A percentile compares a stretch with the other conserved stretches of the same genome.
These are phyloP conservation scores for Cirrhinus mrigala DNA, from an alignment of 2,797 vertebrate genomes.

Conservation along the genomic window DNA sequence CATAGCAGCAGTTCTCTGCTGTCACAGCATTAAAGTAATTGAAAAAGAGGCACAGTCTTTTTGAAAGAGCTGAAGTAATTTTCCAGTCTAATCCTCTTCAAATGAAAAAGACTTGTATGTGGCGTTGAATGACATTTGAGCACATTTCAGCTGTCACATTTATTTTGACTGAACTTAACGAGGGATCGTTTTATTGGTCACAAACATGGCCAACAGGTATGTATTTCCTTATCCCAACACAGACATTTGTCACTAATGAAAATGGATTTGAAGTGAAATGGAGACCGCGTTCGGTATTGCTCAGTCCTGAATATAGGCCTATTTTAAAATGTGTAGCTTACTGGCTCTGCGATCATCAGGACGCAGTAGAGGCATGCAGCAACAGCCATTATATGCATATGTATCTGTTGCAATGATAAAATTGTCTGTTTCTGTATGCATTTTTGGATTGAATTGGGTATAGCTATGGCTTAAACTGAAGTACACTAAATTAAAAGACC, in stretches of 20 bases:
- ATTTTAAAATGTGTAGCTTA: not conserved
- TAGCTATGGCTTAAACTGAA: not conserved
- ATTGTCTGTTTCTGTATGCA: not conserved
- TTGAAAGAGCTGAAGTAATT: conserved; percentile 25
- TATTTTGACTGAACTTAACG: conserved; percentile 13
- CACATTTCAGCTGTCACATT: conserved; percentile 30
- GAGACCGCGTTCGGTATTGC: not conserved
- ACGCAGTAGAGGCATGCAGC: not conserved
- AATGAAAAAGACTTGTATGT: conserved; percentile 9
- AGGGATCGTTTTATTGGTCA: conserved; percentile 26
- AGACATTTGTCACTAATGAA: conserved; percentile 18
- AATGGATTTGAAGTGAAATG: conserved; percentile 20
- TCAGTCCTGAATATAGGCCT: not conserved
- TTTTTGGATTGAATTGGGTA: not conserved
- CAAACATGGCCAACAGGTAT: conserved; percentile 24
- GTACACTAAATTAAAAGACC: not conserved
- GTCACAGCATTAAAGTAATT: conserved; percentile 36
- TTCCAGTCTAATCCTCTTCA: conserved; percentile 41
- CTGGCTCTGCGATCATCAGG: too few species aligned
- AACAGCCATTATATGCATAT: not conserved
- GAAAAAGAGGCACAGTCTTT: conserved; percentile 26
- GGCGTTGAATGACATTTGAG: conserved; percentile 13
- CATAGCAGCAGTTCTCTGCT: conserved; percentile 32
- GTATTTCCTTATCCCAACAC: conserved; percentile 2
- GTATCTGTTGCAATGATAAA: not conserved